These are phyloP conservation scores for Ectemnius cavifrons DNA, from an alignment of 2,888 invertebrate species.

Conservation along the genomic window DNA sequence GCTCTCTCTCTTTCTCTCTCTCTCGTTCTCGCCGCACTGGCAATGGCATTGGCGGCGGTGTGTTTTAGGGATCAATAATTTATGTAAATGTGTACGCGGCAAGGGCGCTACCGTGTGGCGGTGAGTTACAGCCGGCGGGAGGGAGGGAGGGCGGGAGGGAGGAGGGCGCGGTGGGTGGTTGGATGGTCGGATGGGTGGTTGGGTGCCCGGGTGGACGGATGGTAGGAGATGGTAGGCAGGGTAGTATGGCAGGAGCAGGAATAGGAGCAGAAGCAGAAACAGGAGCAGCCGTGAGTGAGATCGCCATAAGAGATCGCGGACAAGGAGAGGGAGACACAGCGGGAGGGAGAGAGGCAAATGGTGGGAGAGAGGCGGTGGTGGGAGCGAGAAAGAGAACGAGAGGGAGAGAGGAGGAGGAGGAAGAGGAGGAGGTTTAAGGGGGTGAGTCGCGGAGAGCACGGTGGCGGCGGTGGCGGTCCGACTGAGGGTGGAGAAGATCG, in stretches of 20 bases:
- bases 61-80: slow-evolving; percentile 78
- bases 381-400: slow-evolving; percentile 60
- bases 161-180: slow-evolving; percentile 51
- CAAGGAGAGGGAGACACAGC: not conserved
- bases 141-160: slow-evolving; percentile 67
- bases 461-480: slow-evolving; percentile 61
- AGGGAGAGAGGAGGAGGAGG: slow-evolving; percentile 47
- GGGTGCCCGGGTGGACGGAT: slow-evolving; percentile 50
- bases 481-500: slow-evolving; percentile 74
- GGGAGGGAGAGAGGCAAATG: slow-evolving; percentile 12
- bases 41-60: slow-evolving; percentile 75
- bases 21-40: slow-evolving; percentile 59
- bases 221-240: slow-evolving; percentile 47
- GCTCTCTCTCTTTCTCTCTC: too few species aligned
- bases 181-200: slow-evolving; percentile 54
- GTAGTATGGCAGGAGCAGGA: slow-evolving; percentile 8
- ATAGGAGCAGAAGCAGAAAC: slow-evolving; percentile 22
- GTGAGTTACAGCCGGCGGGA: slow-evolving; percentile 75
- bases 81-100: slow-evolving; percentile 78
- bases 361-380: slow-evolving; percentile 59
- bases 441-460: slow-evolving; percentile 53
- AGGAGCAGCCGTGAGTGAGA: slow-evolving; percentile 16
- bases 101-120: slow-evolving; percentile 77
- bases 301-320: not conserved
- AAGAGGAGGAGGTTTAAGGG: slow-evolving; percentile 52